A percentile compares a stretch with the other conserved stretches of the same genome.
Conservation (phyloP, 2,797 vertebrate species). For the Strix occidentalis region DNA sequence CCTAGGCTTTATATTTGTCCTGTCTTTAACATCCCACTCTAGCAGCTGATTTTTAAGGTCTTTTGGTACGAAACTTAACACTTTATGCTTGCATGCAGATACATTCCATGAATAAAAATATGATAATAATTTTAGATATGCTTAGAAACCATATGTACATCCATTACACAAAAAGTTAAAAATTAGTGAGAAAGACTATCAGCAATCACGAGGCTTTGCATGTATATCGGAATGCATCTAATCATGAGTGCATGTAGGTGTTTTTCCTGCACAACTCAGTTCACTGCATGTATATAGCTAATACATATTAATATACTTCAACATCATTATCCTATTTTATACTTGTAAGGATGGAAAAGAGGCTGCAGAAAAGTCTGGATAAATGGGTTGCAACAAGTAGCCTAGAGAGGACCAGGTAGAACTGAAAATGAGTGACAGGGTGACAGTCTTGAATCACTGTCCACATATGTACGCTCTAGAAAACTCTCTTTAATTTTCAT, state of each 20-base stretch:
- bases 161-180: neutral
- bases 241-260: neutral
- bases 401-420: neutral
- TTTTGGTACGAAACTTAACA: neutral
- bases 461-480: neutral
- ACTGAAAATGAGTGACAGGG: neutral
- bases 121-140: neutral
- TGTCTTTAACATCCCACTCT: neutral
- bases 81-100: neutral
- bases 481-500: slow-evolving; percentile 2
- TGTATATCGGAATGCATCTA: neutral
- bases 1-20: neutral
- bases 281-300: neutral
- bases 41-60: neutral
- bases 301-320: slow-evolving; percentile 5
- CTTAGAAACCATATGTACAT: neutral
- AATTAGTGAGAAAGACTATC: neutral
- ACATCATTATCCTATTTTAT: neutral
- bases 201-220: neutral
- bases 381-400: neutral
- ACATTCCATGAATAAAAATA: neutral
- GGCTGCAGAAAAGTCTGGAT: neutral
- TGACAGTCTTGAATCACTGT: neutral
- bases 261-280: neutral
- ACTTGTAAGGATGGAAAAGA: neutral